Evolutionary conservation across 2,888 invertebrate genomes (phyloP).

Genomic region (Lycocerus yunnanus): DNA sequence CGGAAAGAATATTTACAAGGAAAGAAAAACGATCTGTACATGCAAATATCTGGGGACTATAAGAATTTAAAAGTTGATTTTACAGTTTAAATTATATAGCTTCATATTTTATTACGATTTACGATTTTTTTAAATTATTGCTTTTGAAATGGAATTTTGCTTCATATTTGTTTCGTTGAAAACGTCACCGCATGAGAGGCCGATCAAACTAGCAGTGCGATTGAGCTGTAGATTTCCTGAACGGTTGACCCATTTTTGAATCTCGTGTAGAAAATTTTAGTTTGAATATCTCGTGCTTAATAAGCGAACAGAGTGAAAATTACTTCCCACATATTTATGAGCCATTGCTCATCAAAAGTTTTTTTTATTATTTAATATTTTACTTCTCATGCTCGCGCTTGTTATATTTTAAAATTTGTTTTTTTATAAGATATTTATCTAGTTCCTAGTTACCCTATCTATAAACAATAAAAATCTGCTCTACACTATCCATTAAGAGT

Average conservation of each 20-base stretch:
- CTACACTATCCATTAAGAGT: no score
- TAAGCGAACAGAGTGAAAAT: background rate
- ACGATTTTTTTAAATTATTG: background rate
- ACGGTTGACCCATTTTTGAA: background rate
- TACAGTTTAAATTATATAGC: background rate
- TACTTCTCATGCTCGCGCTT: no score
- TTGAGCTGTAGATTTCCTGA: background rate
- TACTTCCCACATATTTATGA: no score
- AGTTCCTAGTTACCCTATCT: no score
- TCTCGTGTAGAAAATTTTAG: background rate
- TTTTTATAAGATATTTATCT: no score
- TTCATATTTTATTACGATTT: background rate
- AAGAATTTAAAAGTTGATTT: background rate
- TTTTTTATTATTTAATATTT: no score
- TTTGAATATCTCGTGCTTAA: background rate
- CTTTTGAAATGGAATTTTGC: background rate
- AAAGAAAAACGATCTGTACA: conserved; percentile 23
- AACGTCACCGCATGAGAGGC: background rate
- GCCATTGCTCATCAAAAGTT: no score
- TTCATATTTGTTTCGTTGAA: background rate
- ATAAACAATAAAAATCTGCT: no score
- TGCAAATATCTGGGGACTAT: conserved; percentile 21
- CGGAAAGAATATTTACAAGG: conserved; percentile 21
- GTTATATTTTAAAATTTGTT: no score
- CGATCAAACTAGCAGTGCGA: background rate